These are phyloP conservation scores for Pao palembangensis DNA, from an alignment of 2,113 vertebrate genomes.

Conservation along the genomic window DNA sequence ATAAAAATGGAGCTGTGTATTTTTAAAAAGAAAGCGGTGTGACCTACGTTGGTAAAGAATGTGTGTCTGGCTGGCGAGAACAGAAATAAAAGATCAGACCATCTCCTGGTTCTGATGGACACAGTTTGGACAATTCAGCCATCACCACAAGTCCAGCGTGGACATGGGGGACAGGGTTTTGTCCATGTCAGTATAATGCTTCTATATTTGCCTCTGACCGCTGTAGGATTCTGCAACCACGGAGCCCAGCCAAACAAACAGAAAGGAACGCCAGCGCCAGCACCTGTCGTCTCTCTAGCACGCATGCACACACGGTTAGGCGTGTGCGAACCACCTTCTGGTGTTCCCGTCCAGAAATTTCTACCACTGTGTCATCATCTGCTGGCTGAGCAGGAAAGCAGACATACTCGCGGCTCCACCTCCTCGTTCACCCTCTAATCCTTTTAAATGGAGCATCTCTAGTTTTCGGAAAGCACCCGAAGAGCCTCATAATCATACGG, in stretches of 20 bases:
- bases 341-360: too few relatives aligned
- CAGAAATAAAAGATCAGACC: too few relatives aligned
- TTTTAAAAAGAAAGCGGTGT: neutral
- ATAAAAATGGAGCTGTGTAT: neutral
- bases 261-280: slow-evolving; percentile 12
- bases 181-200: neutral
- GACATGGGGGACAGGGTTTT: too few relatives aligned
- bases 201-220: slow-evolving; percentile 14
- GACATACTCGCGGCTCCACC: neutral
- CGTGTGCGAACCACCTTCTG: slow-evolving; percentile 21
- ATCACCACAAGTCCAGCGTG: too few relatives aligned
- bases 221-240: slow-evolving; percentile 11
- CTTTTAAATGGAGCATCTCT: slow-evolving; percentile 37
- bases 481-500: slow-evolving; percentile 21
- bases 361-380: neutral
- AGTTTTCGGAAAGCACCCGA: slow-evolving; percentile 49
- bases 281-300: slow-evolving; percentile 18
- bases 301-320: slow-evolving; percentile 4
- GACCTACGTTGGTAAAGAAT: neutral
- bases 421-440: slow-evolving; percentile 43
- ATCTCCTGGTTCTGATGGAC: neutral
- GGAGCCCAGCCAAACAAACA: slow-evolving; percentile 33
- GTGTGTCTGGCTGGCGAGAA: neutral
- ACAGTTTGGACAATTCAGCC: neutral
- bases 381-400: neutral